Conservation (phyloP, 2,888 invertebrate species). For the Leptinotarsa tumamoca region DNA sequence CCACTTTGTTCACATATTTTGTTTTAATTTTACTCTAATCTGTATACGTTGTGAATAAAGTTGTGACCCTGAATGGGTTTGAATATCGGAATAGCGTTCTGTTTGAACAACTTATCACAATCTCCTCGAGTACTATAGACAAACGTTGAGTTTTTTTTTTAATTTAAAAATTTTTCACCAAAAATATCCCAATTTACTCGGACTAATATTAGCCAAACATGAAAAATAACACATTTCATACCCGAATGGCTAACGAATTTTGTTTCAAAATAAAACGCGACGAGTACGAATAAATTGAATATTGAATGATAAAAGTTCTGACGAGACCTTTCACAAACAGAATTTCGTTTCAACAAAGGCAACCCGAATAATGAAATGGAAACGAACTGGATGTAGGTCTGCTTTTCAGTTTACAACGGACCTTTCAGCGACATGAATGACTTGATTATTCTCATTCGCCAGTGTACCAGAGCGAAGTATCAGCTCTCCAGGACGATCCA, state of each 20-base stretch:
- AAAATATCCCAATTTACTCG: neutral
- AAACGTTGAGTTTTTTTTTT: too few species aligned
- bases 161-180: too few species aligned
- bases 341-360: slow-evolving; percentile 12
- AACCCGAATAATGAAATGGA: neutral
- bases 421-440: slow-evolving; percentile 9
- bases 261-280: neutral
- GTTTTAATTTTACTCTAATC: too few species aligned
- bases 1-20: too few species aligned
- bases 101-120: too few species aligned
- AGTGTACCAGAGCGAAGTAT: neutral
- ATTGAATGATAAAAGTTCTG: slow-evolving; percentile 9
- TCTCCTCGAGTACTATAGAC: too few species aligned
- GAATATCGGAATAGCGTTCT: too few species aligned
- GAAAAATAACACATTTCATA: neutral
- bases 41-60: too few species aligned
- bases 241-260: neutral
- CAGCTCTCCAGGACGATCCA: neutral
- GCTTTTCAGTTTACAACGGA: neutral
- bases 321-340: slow-evolving; percentile 17
- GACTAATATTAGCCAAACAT: neutral
- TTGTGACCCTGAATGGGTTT: too few species aligned
- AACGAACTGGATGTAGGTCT: slow-evolving; percentile 9
- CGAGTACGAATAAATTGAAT: slow-evolving; percentile 10
- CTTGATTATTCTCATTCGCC: slow-evolving; percentile 2